phyloP scores from a whole-genome alignment of 2,113 vertebrate species.

The Corythoichthys intestinalis region DNA sequence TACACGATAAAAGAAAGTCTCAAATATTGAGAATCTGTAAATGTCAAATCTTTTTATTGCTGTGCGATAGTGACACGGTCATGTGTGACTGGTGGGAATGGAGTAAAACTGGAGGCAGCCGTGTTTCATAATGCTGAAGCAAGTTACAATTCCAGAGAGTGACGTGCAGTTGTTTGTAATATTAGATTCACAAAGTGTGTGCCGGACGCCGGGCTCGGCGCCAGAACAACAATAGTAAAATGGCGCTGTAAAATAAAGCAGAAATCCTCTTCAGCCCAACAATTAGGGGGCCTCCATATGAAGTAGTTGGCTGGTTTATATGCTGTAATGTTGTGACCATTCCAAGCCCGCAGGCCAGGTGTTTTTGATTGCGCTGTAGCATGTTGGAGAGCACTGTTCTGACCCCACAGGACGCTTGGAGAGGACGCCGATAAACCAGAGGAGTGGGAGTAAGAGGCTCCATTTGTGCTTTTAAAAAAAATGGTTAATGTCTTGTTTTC shows the following conservation, averaged over 20 bases:
- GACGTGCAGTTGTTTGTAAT: slow-evolving; percentile 35
- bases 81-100: slow-evolving; percentile 24
- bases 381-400: slow-evolving; percentile 50
- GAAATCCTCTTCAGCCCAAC: slow-evolving; percentile 65
- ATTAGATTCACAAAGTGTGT: slow-evolving; percentile 44
- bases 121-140: slow-evolving; percentile 15
- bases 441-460: slow-evolving; percentile 50
- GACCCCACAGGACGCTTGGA: slow-evolving; percentile 52
- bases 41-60: slow-evolving; percentile 58
- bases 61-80: slow-evolving; percentile 73
- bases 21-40: slow-evolving; percentile 56
- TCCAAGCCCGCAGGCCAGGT: slow-evolving; percentile 70
- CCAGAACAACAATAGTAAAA: slow-evolving; percentile 65
- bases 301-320: slow-evolving; percentile 66
- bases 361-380: slow-evolving; percentile 69
- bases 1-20: not conserved
- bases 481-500: slow-evolving; percentile 67
- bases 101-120: slow-evolving; percentile 32
- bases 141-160: slow-evolving; percentile 18
- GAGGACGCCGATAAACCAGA: slow-evolving; percentile 46
- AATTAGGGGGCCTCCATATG: slow-evolving; percentile 72
- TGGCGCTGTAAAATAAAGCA: slow-evolving; percentile 41
- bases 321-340: slow-evolving; percentile 70
- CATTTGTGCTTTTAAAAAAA: slow-evolving; percentile 58
- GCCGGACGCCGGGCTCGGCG: slow-evolving; percentile 35